Conservation (phyloP, 2,113 vertebrate genomes). For the Catharus minimus region DNA sequence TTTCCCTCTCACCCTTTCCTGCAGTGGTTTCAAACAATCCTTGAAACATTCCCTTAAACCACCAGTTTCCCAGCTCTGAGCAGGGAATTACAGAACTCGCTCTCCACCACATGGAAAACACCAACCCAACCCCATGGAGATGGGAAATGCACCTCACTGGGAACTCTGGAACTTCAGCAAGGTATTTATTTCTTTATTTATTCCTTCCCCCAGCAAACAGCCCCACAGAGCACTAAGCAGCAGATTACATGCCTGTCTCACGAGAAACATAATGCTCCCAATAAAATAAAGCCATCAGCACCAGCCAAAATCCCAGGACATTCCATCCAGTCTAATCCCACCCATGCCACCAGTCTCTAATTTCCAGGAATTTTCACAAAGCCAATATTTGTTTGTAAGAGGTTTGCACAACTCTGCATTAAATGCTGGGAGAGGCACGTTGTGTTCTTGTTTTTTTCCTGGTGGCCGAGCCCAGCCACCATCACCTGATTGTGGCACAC, state of each 20-base stretch:
- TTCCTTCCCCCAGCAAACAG: background rate
- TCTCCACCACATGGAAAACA: background rate
- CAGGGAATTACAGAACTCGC: background rate
- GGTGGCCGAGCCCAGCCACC: background rate
- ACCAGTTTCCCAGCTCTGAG: background rate
- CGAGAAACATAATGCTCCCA: background rate
- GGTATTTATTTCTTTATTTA: background rate
- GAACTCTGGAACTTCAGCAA: background rate
- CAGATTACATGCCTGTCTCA: background rate
- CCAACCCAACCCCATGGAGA: background rate
- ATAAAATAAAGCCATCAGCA: background rate
- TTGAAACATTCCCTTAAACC: accelerated
- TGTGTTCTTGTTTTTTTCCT: background rate
- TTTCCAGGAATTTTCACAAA: background rate
- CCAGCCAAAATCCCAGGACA: background rate
- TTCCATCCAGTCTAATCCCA: background rate
- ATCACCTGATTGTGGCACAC: background rate
- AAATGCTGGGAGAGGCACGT: background rate
- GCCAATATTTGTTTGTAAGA: background rate
- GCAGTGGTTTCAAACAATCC: background rate
- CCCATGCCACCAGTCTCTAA: accelerated
- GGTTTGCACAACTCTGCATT: background rate
- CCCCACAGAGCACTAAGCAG: background rate
- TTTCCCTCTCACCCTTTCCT: background rate
- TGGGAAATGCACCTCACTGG: background rate